Base-by-base conservation (phyloP, 2,113 vertebrate genomes). In the Probosciger aterrimus region DNA sequence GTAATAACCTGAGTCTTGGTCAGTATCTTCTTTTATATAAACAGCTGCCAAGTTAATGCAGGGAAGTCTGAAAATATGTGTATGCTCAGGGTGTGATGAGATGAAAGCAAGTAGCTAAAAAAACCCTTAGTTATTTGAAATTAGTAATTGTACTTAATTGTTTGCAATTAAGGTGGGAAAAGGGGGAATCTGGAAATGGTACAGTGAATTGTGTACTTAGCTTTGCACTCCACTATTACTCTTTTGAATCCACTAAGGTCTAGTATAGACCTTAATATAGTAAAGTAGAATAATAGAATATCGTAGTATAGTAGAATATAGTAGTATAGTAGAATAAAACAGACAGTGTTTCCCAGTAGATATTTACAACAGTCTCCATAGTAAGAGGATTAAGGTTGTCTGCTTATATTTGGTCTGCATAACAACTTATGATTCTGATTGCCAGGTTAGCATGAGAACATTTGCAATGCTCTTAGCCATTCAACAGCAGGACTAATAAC, bases 51-150 rank as follows among this genome's bases (percentile, higher is more conserved):
- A 75, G 82, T 43, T 55, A 82, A 71, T 52, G 18, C 13, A 53
- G 2, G 3, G 9, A 84, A 53, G 9, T 19, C 10, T 86, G 77
- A 68, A 78, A 67, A 73, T 59, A 18, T 5, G 63, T 46, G 14
- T 6, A 12, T 71, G 7, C 15, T 50, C 27, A 5, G 3, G 1
- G 0, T 14, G 35, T 46, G 23, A 57, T 44, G 10, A 75, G 23
- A 92, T 50, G 14, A 76, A 85, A 71, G 1, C 2, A 69, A 86
- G 33, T 23, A 73, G 43, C 33, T 44, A 33, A 77, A 88, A 88
- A 46, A 1, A 0, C 0, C 0, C 2, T 62, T 27, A 37, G 17
- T 57, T 93, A 28, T 93, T 63, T 71, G 11, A 68, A 19, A 57
- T 65, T 25, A 63, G 62, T 47, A 80, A 80, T 69, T 57, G 19